Evolutionary conservation across 1,140 invertebrate genomes (phyloP), one percentile per base, ranked within the genome.

Genomic region (Augochlora pura): DNA sequence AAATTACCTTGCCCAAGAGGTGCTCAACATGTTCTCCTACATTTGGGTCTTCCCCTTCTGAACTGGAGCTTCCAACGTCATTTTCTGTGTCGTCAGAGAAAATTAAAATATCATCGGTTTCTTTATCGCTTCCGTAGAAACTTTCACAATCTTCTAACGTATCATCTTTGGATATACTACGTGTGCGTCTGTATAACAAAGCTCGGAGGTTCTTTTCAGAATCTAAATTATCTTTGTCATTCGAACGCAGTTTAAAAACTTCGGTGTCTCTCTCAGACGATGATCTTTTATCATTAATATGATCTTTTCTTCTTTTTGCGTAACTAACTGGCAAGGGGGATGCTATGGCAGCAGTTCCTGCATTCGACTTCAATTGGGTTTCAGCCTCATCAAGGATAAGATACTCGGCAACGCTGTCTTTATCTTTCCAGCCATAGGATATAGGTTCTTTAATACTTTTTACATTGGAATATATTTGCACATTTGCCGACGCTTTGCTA

Each of bases 41-140:
- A 82, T 86, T 90, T 73, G 82, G 80, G 64, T 90, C 89, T 54
- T 90, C 90, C 46, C 91, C 92, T 88, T 94, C 88, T 9, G 91
- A 91, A 63, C 90, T 92, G 42, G 91, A 91, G 78, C 88, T 90
- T 71, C 82, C 87, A 85, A 88, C 86, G 83, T 94, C 90, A 87
- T 94, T 89, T 91, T 94, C 91, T 82, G 94, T 93, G 87, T 94
- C 94, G 87, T 96, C 96, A 38, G 96, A 96, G 91, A 96, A 96
- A 67, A 96, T 95, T 60, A 96, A 91, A 68, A 94, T 93, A 78
- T 96, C 95, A 73, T 95, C 94, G 49, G 94, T 94, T 82, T 95
- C 95, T 89, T 95, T 95, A 75, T 96, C 95, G 83, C 94, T 94
- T 54, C 94, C 94, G 90, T 94, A 95, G 91, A 95, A 95, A 90